Evolutionary conservation across 1,140 invertebrate species (phyloP).

Genomic region (Macrobrachium nipponense): DNA sequence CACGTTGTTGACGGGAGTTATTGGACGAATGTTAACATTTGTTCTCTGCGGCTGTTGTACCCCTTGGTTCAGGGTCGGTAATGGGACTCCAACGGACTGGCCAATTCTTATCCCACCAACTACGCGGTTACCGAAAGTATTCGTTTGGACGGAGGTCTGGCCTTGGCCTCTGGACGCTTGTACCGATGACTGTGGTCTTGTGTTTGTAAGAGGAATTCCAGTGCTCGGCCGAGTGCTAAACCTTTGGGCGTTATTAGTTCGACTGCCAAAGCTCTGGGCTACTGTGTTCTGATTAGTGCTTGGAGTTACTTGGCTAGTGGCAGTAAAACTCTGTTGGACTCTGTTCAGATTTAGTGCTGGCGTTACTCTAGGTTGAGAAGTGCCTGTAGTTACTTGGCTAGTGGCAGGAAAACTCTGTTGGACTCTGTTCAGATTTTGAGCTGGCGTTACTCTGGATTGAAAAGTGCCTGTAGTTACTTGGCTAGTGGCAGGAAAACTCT

Average conservation of each 20-base stretch:
- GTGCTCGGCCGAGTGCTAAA: too few species aligned
- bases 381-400: too few species aligned
- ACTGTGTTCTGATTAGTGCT: too few species aligned
- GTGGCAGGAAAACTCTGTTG: conserved; percentile 8
- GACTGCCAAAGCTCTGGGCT: too few species aligned
- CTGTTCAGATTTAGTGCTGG: too few species aligned
- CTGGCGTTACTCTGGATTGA: background rate
- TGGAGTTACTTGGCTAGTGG: too few species aligned
- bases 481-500: conserved; percentile 1
- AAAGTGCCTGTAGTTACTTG: background rate
- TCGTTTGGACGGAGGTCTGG: background rate
- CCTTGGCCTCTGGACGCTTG: background rate
- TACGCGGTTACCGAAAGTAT: conserved; percentile 22
- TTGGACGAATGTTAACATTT: background rate
- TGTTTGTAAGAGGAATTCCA: too few species aligned
- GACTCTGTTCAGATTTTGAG: background rate
- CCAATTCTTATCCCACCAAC: background rate
- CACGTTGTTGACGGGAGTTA: background rate
- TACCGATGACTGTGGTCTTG: background rate
- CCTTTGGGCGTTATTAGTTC: too few species aligned
- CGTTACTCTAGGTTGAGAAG: too few species aligned
- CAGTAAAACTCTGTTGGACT: too few species aligned
- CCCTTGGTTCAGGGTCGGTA: background rate
- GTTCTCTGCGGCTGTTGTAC: background rate
- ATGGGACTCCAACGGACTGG: conserved; percentile 33